Conservation (phyloP, 2,113 vertebrate genomes). For the Ammodytes marinus region DNA sequence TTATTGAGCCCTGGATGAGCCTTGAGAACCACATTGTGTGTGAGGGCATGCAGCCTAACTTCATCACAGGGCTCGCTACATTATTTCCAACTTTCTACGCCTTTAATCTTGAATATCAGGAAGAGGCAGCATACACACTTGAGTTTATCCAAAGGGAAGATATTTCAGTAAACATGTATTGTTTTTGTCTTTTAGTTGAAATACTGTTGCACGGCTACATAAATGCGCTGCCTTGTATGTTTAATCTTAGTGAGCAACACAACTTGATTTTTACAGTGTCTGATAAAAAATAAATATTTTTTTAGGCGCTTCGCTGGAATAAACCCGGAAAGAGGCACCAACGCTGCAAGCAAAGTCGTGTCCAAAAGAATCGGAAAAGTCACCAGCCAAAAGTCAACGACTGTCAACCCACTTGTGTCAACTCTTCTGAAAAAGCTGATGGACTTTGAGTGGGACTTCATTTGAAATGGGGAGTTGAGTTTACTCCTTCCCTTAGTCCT, state of each 20-base stretch:
- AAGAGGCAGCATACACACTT: not conserved
- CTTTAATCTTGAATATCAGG: not conserved
- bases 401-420: too few relatives aligned
- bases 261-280: not conserved
- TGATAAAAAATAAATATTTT: too few relatives aligned
- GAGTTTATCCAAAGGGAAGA: not conserved
- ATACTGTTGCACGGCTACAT: too few relatives aligned
- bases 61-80: not conserved
- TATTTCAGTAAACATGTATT: not conserved
- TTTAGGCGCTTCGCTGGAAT: too few relatives aligned
- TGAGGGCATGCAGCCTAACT: not conserved
- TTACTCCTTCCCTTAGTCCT: too few relatives aligned
- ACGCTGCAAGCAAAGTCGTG: too few relatives aligned
- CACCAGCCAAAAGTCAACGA: too few relatives aligned
- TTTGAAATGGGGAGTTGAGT: too few relatives aligned
- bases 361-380: too few relatives aligned
- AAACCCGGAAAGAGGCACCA: too few relatives aligned
- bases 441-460: too few relatives aligned
- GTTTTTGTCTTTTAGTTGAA: not conserved
- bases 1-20: conserved; percentile 5
- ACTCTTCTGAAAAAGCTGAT: too few relatives aligned
- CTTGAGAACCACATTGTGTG: not conserved
- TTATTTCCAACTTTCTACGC: not conserved
- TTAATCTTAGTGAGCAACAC: not conserved
- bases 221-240: not conserved